These are phyloP conservation scores for Notothenia rossii DNA, from an alignment of 2,113 vertebrate species.

Conservation along the genomic window DNA sequence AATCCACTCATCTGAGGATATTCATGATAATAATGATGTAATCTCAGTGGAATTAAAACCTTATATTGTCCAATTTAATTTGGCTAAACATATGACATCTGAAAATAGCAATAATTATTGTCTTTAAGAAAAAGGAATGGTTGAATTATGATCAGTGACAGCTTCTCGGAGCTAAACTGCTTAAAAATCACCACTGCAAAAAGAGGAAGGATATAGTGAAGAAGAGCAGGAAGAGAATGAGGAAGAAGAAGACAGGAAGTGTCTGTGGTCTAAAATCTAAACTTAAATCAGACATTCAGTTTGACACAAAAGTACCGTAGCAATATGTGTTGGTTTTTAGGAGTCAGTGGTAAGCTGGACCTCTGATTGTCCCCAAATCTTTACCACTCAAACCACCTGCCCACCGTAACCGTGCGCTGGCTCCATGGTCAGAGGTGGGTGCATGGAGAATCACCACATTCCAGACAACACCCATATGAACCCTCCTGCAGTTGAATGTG, in stretches of 20 bases:
- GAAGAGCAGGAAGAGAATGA: not conserved
- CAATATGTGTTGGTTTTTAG: not conserved
- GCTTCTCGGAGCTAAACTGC: not conserved
- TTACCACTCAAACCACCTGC: constrained; percentile 46
- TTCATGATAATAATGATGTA: too few relatives aligned
- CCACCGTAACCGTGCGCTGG: constrained; percentile 19
- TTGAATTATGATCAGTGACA: not conserved
- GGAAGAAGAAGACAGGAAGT: not conserved
- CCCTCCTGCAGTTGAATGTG: constrained; percentile 16
- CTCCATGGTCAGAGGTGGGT: constrained; percentile 28
- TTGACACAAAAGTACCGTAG: not conserved
- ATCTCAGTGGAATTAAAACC: too few relatives aligned
- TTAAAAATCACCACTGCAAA: not conserved
- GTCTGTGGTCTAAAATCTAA: not conserved
- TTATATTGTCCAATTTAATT: not conserved
- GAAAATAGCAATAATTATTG: not conserved
- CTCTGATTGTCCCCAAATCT: constrained; percentile 11
- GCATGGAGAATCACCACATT: constrained; percentile 36
- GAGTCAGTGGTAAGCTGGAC: constrained; percentile 26
- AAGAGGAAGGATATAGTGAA: not conserved
- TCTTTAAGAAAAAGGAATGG: too few relatives aligned
- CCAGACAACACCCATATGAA: constrained; percentile 59
- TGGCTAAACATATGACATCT: not conserved
- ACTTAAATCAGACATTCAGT: constrained; percentile 4
- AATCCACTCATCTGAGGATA: too few relatives aligned